Evolutionary conservation across 2,888 invertebrate genomes (phyloP), one percentile per base, ranked within the genome.

Genomic region (Spodoptera picta): DNA sequence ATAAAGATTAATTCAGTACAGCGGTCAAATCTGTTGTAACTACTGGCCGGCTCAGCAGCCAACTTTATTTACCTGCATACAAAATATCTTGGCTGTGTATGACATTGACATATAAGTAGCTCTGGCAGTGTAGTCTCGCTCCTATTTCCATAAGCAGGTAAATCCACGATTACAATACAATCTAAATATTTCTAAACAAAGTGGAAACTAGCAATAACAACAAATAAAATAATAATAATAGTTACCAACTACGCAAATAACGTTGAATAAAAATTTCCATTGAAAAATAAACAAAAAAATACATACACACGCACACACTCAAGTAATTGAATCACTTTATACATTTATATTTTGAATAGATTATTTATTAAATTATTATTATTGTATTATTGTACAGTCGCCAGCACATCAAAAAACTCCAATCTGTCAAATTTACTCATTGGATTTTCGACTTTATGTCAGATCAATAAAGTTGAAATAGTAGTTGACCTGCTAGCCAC

Each of bases 261-360:
- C 87, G 81, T 77, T 69, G 57, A 82, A 81, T 84, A 83, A 87
- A 87, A 85, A 81, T 69, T 76, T 82, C 77, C 65, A 81, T 67
- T 69, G 60, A 75, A 77, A 75, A 78, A 62, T 63, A 72, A 80
- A 79, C 77, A 79, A 81, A 79, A 79, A 71, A 43, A 70, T 71
- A 70, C 36, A 2, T 7, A 36, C 6, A 36, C 7, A 70, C 74
- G 68, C 66, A 79, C 81, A 80, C 77, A 80, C 64, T 24, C 57
- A 61, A 66, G 48, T 56, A 65, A 52, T 47, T 52, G 51, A 27
- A 66, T 60, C 51, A 68, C 48, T 58, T 63, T 56, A 60, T 23
- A 55, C 43, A 55, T 62, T 61, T 27, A 58, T 3, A 41, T 36
- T 36, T 7, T 36, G 36, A 36, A 36, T 9, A 36, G 36, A 36